Evolutionary conservation across 2,113 vertebrate species (phyloP).

Genomic region (Corvus cornix): DNA sequence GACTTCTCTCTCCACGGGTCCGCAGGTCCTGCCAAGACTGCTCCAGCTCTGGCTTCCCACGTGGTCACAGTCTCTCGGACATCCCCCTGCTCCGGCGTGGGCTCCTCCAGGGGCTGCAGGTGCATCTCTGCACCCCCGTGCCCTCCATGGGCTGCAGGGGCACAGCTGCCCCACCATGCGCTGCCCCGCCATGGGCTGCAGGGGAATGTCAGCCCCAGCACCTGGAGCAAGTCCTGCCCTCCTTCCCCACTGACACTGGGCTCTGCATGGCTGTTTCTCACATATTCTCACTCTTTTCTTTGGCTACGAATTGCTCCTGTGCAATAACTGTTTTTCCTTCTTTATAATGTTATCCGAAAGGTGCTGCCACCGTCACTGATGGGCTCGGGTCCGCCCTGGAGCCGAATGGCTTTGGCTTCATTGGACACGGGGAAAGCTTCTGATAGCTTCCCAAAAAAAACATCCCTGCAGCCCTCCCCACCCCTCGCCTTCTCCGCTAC

Average conservation of each 20-base stretch:
- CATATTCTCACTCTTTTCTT: background rate
- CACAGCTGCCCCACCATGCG: background rate
- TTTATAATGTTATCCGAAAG: background rate
- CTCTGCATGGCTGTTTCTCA: background rate
- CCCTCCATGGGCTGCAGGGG: background rate
- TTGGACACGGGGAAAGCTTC: background rate
- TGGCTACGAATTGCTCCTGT: background rate
- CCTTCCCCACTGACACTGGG: background rate
- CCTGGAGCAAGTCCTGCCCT: background rate
- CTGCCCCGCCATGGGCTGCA: background rate
- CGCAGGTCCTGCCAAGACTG: background rate
- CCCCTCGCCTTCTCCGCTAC: fast-evolving
- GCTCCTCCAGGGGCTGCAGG: background rate
- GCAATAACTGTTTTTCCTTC: background rate
- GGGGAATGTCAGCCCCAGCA: background rate
- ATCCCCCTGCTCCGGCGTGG: background rate
- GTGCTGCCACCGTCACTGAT: background rate
- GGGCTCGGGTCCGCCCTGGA: background rate
- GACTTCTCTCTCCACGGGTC: background rate
- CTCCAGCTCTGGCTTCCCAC: background rate
- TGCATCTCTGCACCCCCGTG: background rate
- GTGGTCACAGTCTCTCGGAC: background rate
- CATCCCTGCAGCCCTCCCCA: background rate
- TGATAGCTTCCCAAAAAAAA: background rate
- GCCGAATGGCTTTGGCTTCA: background rate